A percentile compares a stretch with the other conserved stretches of the same genome.
These are phyloP conservation scores for Pyxicephalus adspersus DNA, from an alignment of 2,113 vertebrate genomes.

Conservation along the genomic window DNA sequence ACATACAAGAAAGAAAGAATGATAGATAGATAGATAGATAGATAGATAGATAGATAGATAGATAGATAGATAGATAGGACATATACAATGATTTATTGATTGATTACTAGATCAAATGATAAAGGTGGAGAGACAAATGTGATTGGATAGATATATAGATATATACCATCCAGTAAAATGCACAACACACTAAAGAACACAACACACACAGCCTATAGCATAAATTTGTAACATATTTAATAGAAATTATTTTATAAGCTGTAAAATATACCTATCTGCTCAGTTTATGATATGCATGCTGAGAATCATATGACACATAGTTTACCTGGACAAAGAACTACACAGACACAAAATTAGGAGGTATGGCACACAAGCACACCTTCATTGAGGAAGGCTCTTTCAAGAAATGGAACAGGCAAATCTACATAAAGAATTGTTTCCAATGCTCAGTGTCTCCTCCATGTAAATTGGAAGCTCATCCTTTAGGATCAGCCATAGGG, in stretches of 20 bases:
- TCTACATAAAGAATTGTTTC: conserved; percentile 18
- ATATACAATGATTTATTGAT: not conserved
- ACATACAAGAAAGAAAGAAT: not conserved
- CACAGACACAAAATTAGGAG: not conserved
- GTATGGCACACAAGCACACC: not conserved
- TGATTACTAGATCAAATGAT: not conserved
- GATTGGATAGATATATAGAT: too few species aligned
- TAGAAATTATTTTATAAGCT: too few species aligned
- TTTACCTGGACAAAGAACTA: not conserved
- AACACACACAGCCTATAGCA: too few species aligned
- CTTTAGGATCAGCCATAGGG: not conserved
- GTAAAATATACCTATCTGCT: too few species aligned
- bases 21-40: not conserved
- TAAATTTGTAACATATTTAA: too few species aligned
- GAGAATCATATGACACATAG: not conserved
- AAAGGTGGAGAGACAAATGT: too few species aligned
- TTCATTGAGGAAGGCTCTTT: not conserved
- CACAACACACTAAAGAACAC: too few species aligned
- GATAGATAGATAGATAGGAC: not conserved
- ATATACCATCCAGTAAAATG: too few species aligned
- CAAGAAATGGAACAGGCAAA: not conserved
- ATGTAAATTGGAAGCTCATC: not conserved
- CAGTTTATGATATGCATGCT: too few species aligned
- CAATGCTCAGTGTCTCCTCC: not conserved
- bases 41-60: not conserved